A percentile compares a stretch with the other conserved stretches of the same genome.
These are phyloP conservation scores for Mormyrus iriodes DNA, from an alignment of 2,113 vertebrate species.

Conservation along the genomic window DNA sequence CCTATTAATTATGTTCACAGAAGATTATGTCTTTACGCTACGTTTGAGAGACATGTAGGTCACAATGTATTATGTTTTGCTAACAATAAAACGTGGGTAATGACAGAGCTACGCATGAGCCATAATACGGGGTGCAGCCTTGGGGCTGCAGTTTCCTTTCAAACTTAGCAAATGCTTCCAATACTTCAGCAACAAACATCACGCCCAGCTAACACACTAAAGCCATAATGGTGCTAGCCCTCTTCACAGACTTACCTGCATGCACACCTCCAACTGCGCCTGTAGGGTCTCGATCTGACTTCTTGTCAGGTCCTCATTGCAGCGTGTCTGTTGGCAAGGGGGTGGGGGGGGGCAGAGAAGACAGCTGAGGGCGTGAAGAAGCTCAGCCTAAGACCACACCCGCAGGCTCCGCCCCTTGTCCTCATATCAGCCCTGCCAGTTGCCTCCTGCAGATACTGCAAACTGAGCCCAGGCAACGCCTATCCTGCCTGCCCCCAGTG, in stretches of 20 bases:
- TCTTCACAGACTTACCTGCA: constrained; percentile 67
- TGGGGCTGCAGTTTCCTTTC: neutral
- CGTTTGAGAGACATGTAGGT: neutral
- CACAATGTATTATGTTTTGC: neutral
- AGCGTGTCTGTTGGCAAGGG: constrained; percentile 74
- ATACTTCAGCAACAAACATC: neutral
- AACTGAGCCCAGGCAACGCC: neutral
- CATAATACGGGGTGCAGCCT: neutral
- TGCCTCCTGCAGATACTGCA: neutral
- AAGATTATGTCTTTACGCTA: neutral
- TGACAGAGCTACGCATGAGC: neutral
- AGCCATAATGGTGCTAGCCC: neutral
- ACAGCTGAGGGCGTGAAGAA: constrained; percentile 34
- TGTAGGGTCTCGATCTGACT: constrained; percentile 76
- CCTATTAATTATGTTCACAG: neutral
- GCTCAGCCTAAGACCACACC: neutral
- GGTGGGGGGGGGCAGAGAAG: constrained; percentile 50
- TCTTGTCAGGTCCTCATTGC: constrained; percentile 82
- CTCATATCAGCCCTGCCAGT: neutral
- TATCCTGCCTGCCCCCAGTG: neutral
- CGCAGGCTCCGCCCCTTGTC: neutral
- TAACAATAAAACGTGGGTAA: neutral
- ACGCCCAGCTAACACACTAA: neutral
- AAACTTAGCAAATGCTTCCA: neutral
- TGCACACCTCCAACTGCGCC: constrained; percentile 77